Evolutionary conservation across 1,140 invertebrate genomes (phyloP).

Genomic region (Phortica variegata): DNA sequence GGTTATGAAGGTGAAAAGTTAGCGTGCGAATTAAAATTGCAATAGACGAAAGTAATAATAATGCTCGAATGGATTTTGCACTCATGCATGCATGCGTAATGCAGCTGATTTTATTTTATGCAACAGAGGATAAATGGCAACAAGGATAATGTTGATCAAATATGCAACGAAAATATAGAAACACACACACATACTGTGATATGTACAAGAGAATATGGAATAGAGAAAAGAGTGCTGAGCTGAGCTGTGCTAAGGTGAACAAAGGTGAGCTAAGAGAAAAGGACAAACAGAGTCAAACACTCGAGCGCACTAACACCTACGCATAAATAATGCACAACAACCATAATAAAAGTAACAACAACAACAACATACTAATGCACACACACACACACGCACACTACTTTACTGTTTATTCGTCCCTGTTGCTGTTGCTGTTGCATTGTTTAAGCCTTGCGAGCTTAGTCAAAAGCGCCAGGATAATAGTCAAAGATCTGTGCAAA

Average conservation of each 20-base stretch:
- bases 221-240: too few relatives aligned
- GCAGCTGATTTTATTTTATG: conserved; percentile 38
- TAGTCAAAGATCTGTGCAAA: conserved; percentile 52
- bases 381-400: background rate
- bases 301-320: conserved; percentile 38
- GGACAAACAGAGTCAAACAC: conserved; percentile 8
- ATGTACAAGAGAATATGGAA: too few relatives aligned
- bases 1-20: too few relatives aligned
- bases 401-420: conserved; percentile 18
- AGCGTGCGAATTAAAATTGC: conserved; percentile 36
- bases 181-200: conserved; percentile 26
- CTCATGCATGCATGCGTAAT: conserved; percentile 5
- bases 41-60: conserved; percentile 2
- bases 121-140: conserved; percentile 40
- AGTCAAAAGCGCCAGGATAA: conserved; percentile 51
- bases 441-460: conserved; percentile 9
- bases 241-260: too few relatives aligned
- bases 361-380: conserved; percentile 10
- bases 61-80: background rate
- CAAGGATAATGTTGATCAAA: conserved; percentile 31
- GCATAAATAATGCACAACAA: conserved; percentile 45
- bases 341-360: too few relatives aligned
- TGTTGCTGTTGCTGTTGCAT: conserved; percentile 27
- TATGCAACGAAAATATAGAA: conserved; percentile 43
- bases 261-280: background rate